A percentile compares a stretch with the other conserved stretches of the same genome.
These are phyloP conservation scores for Pangasius macronema DNA, from an alignment of 2,797 vertebrate genomes.

Conservation along the genomic window DNA sequence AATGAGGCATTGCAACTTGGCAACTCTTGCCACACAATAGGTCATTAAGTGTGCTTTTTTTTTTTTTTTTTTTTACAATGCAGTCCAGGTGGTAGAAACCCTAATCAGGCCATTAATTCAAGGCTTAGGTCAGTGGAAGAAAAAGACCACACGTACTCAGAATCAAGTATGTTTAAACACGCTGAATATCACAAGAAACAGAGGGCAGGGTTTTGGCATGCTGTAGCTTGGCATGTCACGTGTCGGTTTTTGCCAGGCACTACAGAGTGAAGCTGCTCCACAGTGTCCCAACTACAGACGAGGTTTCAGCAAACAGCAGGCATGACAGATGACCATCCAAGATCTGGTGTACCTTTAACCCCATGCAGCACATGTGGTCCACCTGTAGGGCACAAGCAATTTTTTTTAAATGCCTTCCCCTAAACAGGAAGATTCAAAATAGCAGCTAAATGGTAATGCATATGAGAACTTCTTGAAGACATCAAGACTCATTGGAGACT, in stretches of 20 bases:
- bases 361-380: not conserved
- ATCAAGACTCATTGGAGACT: too few relatives aligned
- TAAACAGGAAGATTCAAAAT: not conserved
- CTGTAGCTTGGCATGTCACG: constrained; percentile 13
- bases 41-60: constrained; percentile 15
- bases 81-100: constrained; percentile 21
- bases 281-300: constrained; percentile 12
- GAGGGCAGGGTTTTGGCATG: not conserved
- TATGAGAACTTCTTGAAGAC: not conserved
- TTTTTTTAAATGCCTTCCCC: not conserved
- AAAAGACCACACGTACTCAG: constrained; percentile 1
- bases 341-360: constrained; percentile 18
- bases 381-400: not conserved
- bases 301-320: constrained; percentile 20
- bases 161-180: constrained; percentile 7
- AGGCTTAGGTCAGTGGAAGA: constrained; percentile 9
- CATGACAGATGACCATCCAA: constrained; percentile 26
- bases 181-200: constrained; percentile 8
- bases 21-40: constrained; percentile 15
- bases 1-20: constrained; percentile 23
- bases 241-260: constrained; percentile 6
- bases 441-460: not conserved
- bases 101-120: constrained; percentile 32
- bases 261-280: constrained; percentile 14
- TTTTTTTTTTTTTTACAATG: not conserved